These are phyloP conservation scores for Cebidichthys violaceus DNA, from an alignment of 2,113 vertebrate species.

Conservation along the genomic window DNA sequence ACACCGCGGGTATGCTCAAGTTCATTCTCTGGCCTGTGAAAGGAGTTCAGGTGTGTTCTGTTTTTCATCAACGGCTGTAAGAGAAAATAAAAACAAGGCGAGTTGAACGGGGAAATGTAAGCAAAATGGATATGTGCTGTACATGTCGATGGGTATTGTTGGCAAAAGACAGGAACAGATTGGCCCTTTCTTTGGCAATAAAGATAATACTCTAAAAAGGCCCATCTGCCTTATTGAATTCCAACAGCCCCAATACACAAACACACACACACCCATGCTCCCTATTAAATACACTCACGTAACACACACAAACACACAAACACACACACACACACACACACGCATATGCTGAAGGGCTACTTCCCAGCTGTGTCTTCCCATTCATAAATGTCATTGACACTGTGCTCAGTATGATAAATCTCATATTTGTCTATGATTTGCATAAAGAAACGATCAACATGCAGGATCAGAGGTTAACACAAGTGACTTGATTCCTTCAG, in stretches of 20 bases:
- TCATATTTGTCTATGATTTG: constrained; percentile 69
- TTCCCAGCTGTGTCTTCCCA: constrained; percentile 74
- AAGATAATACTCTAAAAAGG: constrained; percentile 80
- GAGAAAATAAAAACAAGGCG: constrained; percentile 38
- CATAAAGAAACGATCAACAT: constrained; percentile 79
- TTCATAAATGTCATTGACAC: constrained; percentile 79
- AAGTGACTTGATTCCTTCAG: constrained; percentile 47
- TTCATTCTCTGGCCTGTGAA: constrained; percentile 65
- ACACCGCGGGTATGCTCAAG: constrained; percentile 45
- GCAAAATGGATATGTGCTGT: constrained; percentile 46
- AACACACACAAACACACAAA: constrained; percentile 40
- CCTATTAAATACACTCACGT: constrained; percentile 40
- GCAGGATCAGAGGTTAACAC: constrained; percentile 62
- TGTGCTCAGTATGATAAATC: constrained; percentile 72
- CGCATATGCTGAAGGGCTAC: constrained; percentile 56
- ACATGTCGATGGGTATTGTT: constrained; percentile 62
- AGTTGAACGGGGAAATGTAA: constrained; percentile 36
- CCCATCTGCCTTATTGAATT: constrained; percentile 82
- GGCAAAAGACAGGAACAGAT: constrained; percentile 70
- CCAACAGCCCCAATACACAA: constrained; percentile 25
- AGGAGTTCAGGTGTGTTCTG: constrained; percentile 55
- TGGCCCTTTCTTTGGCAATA: constrained; percentile 75
- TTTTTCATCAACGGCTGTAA: constrained; percentile 56
- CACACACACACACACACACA: constrained; percentile 34
- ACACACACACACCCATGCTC: constrained; percentile 16